Base-by-base conservation (phyloP, 1,140 invertebrate genomes). In the Drosophila nigrodunni region DNA sequence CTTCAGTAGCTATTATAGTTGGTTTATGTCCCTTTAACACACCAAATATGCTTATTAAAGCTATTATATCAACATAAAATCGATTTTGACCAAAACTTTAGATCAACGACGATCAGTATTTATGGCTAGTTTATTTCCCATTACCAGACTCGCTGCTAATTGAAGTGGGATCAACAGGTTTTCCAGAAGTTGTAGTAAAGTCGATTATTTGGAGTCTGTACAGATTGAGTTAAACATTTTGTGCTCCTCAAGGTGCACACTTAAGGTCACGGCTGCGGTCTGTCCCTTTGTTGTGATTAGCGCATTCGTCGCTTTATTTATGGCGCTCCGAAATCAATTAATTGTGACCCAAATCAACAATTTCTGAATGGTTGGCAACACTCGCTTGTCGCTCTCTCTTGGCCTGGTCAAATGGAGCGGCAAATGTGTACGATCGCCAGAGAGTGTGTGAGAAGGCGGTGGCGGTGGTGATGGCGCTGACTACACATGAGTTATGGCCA, bases 341-440 rank as follows among this genome's bases (percentile, higher is more conserved):
- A 90, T 90, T 90, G 72, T 90, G 87, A 81, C 82, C 82, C 82
- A 82, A 90, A 90, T 90, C 78, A 82, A 86, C 76, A 70, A 61
- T 79, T 73, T 86, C 70, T 73, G 74, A 78, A 77, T 78, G 67
- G 72, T 65, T 72, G 70, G 69, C 73, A 81, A 69, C 73, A 76
- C 78, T 68, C 50, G n/a, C n/a, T 35, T 25, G 58, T 34, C 54
- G 8, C 21, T 11, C 39, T 65, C 35, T 18, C 35, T 30, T 52
- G 70, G 49, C 50, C 71, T 44, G 80, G 34, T 80, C 77, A 80
- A 88, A 87, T 87, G 79, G 70, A 47, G 68, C 82, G 77, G 77
- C 68, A 77, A 83, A 85, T 80, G 81, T 47, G 55, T 67, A 55
- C 81, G 81, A 85, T 86, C 60, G 58, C 68, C 64, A 65, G 34